Evolutionary conservation across 2,888 invertebrate species (phyloP).

Genomic region (Eumacrocentrus americanus): DNA sequence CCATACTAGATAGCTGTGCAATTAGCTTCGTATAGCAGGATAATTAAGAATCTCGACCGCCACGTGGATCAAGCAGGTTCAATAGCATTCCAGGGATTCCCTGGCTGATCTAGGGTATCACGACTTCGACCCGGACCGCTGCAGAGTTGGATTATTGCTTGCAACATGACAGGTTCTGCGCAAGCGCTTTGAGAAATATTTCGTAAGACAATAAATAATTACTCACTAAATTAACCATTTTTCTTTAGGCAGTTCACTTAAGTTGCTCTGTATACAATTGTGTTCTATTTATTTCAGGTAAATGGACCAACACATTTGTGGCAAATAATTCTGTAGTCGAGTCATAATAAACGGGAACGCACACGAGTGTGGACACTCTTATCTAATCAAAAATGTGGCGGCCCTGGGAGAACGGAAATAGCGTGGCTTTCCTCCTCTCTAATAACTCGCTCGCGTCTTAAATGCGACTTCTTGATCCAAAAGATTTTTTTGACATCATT

Average conservation of each 20-base stretch:
- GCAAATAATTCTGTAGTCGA: background rate
- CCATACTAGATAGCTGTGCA: background rate
- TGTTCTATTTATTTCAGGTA: too few relatives aligned
- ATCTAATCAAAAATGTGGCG: conserved; percentile 43
- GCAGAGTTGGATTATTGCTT: background rate
- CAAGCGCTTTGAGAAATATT: background rate
- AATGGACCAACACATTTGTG: background rate
- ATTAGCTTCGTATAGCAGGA: conserved; percentile 29
- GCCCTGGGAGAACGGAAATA: conserved; percentile 52
- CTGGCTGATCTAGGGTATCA: conserved; percentile 23
- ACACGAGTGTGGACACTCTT: conserved; percentile 16
- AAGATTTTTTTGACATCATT: background rate
- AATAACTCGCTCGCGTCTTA: conserved; percentile 46
- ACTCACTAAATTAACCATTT: too few relatives aligned
- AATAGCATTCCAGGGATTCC: conserved; percentile 51
- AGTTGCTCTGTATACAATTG: too few relatives aligned
- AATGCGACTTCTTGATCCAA: background rate
- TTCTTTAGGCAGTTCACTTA: too few relatives aligned
- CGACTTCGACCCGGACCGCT: conserved; percentile 30
- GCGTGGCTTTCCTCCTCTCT: conserved; percentile 50
- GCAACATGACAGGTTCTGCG: too few relatives aligned
- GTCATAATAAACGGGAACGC: background rate
- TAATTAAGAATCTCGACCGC: conserved; percentile 46
- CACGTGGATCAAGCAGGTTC: conserved; percentile 43
- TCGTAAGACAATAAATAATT: too few relatives aligned